Conservation (phyloP, 2,113 vertebrate genomes). For the Etheostoma cragini region DNA sequence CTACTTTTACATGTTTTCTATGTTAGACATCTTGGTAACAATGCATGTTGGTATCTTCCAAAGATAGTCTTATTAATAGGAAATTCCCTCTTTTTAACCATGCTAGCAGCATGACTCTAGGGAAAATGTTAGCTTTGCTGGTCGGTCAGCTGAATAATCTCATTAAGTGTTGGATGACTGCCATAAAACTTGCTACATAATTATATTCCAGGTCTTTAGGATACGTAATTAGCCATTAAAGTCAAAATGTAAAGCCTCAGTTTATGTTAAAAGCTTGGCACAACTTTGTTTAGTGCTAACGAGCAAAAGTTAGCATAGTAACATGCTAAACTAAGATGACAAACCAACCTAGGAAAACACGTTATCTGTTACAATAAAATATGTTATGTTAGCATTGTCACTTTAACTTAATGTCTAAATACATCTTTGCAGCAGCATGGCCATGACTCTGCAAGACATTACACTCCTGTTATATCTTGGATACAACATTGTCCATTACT, state of each 20-base stretch:
- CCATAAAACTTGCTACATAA: background rate
- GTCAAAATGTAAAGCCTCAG: background rate
- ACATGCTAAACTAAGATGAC: background rate
- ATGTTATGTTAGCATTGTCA: background rate
- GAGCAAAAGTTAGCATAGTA: background rate
- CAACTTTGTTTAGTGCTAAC: background rate
- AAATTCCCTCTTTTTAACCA: background rate
- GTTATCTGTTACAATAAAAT: background rate
- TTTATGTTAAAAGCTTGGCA: background rate
- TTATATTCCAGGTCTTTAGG: background rate
- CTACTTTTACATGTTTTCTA: too few species aligned
- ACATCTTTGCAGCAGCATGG: background rate
- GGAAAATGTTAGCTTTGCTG: background rate
- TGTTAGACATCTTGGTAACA: background rate
- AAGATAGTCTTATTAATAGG: background rate
- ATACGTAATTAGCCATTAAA: background rate
- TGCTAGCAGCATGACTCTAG: background rate
- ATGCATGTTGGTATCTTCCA: background rate
- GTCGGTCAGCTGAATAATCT: background rate
- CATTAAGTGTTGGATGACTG: background rate
- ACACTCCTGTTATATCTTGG: background rate
- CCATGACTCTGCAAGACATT: background rate
- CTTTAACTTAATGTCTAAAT: background rate
- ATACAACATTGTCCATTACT: slow-evolving; percentile 3
- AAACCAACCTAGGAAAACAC: background rate